Conservation (phyloP, 1,140 invertebrate species). For the Scaptomyza montana region DNA sequence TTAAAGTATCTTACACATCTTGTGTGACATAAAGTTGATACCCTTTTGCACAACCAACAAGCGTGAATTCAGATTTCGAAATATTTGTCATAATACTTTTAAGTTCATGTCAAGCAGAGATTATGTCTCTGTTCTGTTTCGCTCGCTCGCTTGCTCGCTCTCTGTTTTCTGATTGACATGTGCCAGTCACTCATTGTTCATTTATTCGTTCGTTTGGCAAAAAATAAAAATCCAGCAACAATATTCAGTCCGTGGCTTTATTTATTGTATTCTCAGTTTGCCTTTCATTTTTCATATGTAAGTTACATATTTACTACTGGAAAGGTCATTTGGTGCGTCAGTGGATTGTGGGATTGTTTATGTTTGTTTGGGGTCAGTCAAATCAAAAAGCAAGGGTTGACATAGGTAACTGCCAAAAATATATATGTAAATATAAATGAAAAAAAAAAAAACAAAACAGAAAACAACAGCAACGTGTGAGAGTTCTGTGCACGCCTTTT, state of each 20-base stretch:
- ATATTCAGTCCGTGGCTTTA: slow-evolving; percentile 20
- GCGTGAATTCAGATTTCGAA: slow-evolving; percentile 55
- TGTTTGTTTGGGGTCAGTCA: slow-evolving; percentile 29
- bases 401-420: slow-evolving; percentile 32
- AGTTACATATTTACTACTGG: background rate
- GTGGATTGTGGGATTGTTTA: slow-evolving; percentile 6
- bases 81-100: slow-evolving; percentile 83
- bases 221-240: slow-evolving; percentile 2
- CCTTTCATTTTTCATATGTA: slow-evolving; percentile 37
- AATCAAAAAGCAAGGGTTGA: slow-evolving; percentile 35
- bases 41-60: background rate
- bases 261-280: slow-evolving; percentile 32
- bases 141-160: background rate
- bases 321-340: slow-evolving; percentile 14
- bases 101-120: slow-evolving; percentile 75
- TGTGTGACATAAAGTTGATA: background rate
- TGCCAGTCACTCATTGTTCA: slow-evolving; percentile 42
- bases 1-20: background rate
- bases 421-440: too few species aligned
- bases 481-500: slow-evolving; percentile 32
- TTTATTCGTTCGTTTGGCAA: background rate
- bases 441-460: too few species aligned
- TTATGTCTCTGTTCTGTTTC: slow-evolving; percentile 60
- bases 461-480: background rate
- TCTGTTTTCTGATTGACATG: slow-evolving; percentile 69